Evolutionary conservation across 2,888 invertebrate species (phyloP), one percentile per base, ranked within the genome.

Genomic region (Apocheima hispidaria): DNA sequence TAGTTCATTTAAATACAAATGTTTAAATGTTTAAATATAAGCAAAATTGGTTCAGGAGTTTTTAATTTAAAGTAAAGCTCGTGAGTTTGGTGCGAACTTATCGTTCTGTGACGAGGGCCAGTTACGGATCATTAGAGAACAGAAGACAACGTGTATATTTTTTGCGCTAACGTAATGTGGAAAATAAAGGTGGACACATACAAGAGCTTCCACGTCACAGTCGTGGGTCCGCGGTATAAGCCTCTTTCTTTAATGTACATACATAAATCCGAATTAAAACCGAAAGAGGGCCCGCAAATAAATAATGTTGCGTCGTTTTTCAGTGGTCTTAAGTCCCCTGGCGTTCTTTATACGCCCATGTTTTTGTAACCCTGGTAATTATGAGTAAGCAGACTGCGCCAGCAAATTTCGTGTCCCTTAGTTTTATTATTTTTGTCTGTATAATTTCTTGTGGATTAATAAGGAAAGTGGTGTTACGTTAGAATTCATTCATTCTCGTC

Each of bases 201-300:
- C 70, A 77, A 75, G 75, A 72, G 50, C 75, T 69, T 64, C 71
- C 75, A 70, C 73, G 79, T 84, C 81, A 79, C 77, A 35, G 51
- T 71, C 71, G 58, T 66, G 66, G 69, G 69, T 74, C 54, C 66
- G 72, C 70, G 70, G 77, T 81, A 76, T 84, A 86, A 87, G 86
- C 84, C 78, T 81, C 82, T 82, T 86, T 84, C 84, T 86, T 83
- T 86, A 86, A 90, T 87, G 85, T 86, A 81, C 81, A 86, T 83
- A 86, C 86, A 90, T 91, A 90, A 90, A 91, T 91, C 86, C 84
- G 88, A 89, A 90, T 91, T 90, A 89, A 90, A 88, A 87, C 83
- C 77, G 75, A 84, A 90, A 86, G 83, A 87, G 85, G 84, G 78
- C 79, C 78, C 71, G 61, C 77, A 81, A 83, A 88, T 90, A 90